Conservation (phyloP, 2,797 vertebrate genomes). For the Vultur gryphus region DNA sequence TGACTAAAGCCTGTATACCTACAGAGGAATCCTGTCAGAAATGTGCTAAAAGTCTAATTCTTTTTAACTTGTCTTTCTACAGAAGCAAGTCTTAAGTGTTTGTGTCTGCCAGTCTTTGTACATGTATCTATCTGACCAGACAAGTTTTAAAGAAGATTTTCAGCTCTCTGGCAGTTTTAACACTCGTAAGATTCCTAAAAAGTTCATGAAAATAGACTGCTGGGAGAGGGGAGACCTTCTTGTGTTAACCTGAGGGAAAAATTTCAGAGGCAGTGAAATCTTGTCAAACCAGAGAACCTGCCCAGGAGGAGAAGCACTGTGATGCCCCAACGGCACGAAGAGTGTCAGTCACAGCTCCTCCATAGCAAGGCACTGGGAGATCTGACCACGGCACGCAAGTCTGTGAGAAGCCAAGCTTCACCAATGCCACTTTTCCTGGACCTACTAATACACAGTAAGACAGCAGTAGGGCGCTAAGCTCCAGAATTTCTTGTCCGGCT, state of each 20-base stretch:
- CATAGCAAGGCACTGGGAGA: neutral
- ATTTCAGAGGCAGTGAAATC: neutral
- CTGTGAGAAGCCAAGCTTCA: neutral
- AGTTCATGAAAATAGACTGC: neutral
- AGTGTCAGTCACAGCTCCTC: neutral
- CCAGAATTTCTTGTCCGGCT: neutral
- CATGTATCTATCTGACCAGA: neutral
- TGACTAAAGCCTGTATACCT: neutral
- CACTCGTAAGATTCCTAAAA: neutral
- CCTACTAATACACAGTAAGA: neutral
- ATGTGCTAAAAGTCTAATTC: slow-evolving; percentile 1
- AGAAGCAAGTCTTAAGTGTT: neutral
- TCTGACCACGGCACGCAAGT: neutral
- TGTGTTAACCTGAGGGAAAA: neutral
- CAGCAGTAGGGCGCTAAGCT: neutral
- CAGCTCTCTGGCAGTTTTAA: slow-evolving; percentile 1
- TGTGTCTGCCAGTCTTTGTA: neutral
- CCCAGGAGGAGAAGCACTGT: neutral
- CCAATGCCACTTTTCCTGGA: neutral
- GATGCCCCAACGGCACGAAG: neutral
- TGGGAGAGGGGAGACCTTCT: neutral
- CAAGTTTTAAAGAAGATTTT: slow-evolving; percentile 5
- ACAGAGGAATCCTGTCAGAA: slow-evolving; percentile 30
- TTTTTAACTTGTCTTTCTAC: neutral
- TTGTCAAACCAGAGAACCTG: neutral